A percentile compares a stretch with the other conserved stretches of the same genome.
Conservation (phyloP, 2,113 vertebrate species). For the Gasterosteus nipponicus region DNA sequence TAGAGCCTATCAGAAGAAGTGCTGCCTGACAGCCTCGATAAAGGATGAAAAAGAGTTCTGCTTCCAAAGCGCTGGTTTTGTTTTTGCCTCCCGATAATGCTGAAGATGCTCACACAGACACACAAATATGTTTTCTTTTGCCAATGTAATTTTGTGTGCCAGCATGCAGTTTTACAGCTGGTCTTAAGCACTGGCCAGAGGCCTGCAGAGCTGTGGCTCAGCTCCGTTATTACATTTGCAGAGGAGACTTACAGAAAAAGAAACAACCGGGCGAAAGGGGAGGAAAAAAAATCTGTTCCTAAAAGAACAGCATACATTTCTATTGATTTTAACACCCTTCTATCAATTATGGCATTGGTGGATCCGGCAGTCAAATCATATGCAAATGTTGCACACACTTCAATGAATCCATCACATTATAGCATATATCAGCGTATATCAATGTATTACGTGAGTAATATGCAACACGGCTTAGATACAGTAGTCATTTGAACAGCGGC, state of each 20-base stretch:
- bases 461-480: neutral
- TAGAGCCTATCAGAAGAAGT: neutral
- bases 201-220: slow-evolving; percentile 50
- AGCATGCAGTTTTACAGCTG: slow-evolving; percentile 41
- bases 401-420: neutral
- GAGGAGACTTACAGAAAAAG: slow-evolving; percentile 33
- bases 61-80: neutral
- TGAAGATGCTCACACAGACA: neutral
- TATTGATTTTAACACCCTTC: slow-evolving; percentile 4
- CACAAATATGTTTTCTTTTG: slow-evolving; percentile 23
- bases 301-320: neutral
- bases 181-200: slow-evolving; percentile 24
- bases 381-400: neutral
- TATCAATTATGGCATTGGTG: neutral
- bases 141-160: slow-evolving; percentile 35
- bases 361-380: neutral
- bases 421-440: neutral
- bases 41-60: neutral
- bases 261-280: slow-evolving; percentile 5
- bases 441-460: neutral
- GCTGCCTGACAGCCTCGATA: slow-evolving; percentile 5
- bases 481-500: neutral
- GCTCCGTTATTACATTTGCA: slow-evolving; percentile 32
- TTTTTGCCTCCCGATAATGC: slow-evolving; percentile 3
- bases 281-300: neutral